phyloP scores from a whole-genome alignment of 2,797 vertebrate genomes.

The Euthynnus affinis region DNA sequence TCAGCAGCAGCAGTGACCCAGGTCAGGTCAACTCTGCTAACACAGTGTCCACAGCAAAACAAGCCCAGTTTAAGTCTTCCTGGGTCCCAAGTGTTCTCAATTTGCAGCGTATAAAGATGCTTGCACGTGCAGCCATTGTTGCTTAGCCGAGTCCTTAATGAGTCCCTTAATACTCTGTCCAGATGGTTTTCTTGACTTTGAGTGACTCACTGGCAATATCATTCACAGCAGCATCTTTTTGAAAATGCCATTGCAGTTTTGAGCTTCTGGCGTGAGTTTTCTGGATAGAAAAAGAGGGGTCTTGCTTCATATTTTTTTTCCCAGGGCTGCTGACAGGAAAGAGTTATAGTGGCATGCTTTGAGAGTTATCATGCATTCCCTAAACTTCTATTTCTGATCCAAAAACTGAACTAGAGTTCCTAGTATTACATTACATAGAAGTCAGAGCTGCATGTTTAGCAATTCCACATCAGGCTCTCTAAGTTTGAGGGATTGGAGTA shows the following conservation, averaged over 20 bases:
- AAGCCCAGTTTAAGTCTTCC: no score
- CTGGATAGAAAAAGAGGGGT: not conserved
- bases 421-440: conserved; percentile 49
- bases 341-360: conserved; percentile 14
- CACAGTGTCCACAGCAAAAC: no score
- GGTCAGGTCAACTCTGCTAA: not conserved
- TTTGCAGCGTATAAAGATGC: conserved; percentile 3
- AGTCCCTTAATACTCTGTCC: conserved; percentile 30
- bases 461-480: conserved; percentile 27
- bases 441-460: conserved; percentile 40
- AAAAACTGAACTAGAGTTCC: conserved; percentile 44
- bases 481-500: conserved; percentile 28
- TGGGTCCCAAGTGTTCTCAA: conserved; percentile 3
- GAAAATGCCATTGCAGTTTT: conserved; percentile 14
- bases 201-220: conserved; percentile 1
- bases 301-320: conserved; percentile 29
- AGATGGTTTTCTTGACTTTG: conserved; percentile 39
- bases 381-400: conserved; percentile 35
- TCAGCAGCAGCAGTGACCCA: not conserved
- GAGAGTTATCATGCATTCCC: conserved; percentile 30
- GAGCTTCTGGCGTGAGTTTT: conserved; percentile 20
- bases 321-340: conserved; percentile 38
- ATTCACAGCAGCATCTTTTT: conserved; percentile 28
- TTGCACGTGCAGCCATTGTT: conserved; percentile 15
- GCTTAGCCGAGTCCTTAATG: not conserved